phyloP scores from a whole-genome alignment of 1,140 invertebrate genomes.

The Gonatopus flavifemur region DNA sequence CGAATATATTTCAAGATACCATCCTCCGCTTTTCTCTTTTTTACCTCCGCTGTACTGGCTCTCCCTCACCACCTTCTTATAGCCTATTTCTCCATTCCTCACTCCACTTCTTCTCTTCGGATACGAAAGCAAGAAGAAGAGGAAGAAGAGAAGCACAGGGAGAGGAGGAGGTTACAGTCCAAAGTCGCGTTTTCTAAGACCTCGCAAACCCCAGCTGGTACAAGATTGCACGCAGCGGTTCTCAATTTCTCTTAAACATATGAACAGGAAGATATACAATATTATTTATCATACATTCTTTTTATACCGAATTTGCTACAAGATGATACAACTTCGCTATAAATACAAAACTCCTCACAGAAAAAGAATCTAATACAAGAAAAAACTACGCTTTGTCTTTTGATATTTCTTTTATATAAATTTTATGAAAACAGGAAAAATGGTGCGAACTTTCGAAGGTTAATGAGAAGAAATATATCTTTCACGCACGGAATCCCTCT shows the following conservation, averaged over 20 bases:
- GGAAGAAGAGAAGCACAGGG: too few relatives aligned
- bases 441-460: too few relatives aligned
- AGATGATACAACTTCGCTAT: neutral
- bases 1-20: slow-evolving; percentile 31
- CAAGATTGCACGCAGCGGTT: slow-evolving; percentile 54
- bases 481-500: too few relatives aligned
- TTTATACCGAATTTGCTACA: slow-evolving; percentile 6
- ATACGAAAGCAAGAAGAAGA: slow-evolving; percentile 28
- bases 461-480: too few relatives aligned
- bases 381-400: neutral
- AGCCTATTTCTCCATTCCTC: slow-evolving; percentile 12
- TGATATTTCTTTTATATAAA: slow-evolving; percentile 16
- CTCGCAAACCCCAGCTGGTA: slow-evolving; percentile 51
- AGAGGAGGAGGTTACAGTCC: slow-evolving; percentile 48
- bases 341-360: too few relatives aligned
- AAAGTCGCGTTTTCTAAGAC: slow-evolving; percentile 43
- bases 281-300: neutral
- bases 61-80: slow-evolving; percentile 5
- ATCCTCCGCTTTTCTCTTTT: slow-evolving; percentile 14
- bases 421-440: too few relatives aligned
- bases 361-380: too few relatives aligned
- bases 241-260: slow-evolving; percentile 28
- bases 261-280: neutral
- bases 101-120: slow-evolving; percentile 13
- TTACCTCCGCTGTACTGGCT: neutral